phyloP scores from a whole-genome alignment of 2,888 invertebrate genomes.

The Spisula solida region DNA sequence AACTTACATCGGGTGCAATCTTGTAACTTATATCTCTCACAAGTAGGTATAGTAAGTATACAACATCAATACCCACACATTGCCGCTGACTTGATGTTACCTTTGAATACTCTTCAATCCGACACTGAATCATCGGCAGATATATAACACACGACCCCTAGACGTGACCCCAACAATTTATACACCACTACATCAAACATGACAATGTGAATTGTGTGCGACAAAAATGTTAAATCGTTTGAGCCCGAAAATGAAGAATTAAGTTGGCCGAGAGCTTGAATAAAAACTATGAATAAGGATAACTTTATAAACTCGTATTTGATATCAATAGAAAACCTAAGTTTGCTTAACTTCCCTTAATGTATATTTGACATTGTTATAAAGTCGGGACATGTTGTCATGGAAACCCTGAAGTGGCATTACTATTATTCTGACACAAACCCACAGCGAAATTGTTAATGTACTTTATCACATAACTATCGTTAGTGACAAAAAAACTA shows the following conservation, averaged over 20 bases:
- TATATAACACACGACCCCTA: not conserved
- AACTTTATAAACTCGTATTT: not conserved
- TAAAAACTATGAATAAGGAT: not conserved
- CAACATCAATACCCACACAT: not conserved
- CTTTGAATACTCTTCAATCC: not conserved
- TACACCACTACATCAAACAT: not conserved
- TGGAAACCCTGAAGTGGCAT: not conserved
- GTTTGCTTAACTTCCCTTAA: constrained; percentile 10
- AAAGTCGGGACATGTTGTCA: not conserved
- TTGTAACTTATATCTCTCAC: not conserved
- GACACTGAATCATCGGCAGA: not conserved
- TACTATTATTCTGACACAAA: not conserved
- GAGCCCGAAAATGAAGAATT: not conserved
- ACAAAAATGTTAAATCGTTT: not conserved
- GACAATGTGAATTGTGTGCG: not conserved
- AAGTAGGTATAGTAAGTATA: not conserved
- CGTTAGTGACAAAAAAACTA: not conserved
- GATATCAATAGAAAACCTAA: not conserved
- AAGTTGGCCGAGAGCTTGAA: not conserved
- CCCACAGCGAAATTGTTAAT: constrained; percentile 14
- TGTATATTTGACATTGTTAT: constrained; percentile 27
- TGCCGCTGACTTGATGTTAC: not conserved
- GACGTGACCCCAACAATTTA: not conserved
- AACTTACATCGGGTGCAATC: constrained; percentile 13
- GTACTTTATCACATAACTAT: not conserved